Evolutionary conservation across 2,888 invertebrate species (phyloP).

Genomic region (Cantharis rustica): DNA sequence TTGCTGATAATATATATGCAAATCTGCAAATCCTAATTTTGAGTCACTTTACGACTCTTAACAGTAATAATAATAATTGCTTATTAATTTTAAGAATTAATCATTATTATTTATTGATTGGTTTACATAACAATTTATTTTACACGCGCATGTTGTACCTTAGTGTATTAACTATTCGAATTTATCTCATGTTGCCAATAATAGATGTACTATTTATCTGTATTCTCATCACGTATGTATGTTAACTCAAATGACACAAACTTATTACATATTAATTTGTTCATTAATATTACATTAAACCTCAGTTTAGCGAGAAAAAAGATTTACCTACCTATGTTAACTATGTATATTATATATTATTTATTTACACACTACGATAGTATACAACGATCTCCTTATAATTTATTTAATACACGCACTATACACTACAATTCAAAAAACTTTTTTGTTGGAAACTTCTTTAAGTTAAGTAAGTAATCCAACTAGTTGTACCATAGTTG

Average conservation of each 20-base stretch:
- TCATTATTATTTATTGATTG: neutral
- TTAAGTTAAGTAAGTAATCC: neutral
- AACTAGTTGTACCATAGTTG: neutral
- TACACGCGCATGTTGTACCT: neutral
- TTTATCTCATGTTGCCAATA: slow-evolving; percentile 13
- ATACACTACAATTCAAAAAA: neutral
- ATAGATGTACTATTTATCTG: slow-evolving; percentile 12
- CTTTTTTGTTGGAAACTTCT: neutral
- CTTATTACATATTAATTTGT: slow-evolving; percentile 15
- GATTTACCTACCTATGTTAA: neutral
- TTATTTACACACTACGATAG: neutral
- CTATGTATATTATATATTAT: neutral
- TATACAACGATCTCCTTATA: neutral
- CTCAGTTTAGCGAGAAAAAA: slow-evolving; percentile 2
- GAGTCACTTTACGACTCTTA: neutral
- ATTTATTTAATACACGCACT: neutral
- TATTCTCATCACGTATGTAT: slow-evolving; percentile 9
- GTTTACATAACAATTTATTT: neutral
- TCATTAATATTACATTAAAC: slow-evolving; percentile 14
- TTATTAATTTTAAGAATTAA: neutral
- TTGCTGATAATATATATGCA: neutral
- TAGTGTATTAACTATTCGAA: slow-evolving; percentile 2
- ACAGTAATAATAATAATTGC: neutral
- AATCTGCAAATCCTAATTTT: neutral
- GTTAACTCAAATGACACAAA: slow-evolving; percentile 8